phyloP scores from a whole-genome alignment of 1,140 invertebrate genomes.

The Hydropsyche tenuis region DNA sequence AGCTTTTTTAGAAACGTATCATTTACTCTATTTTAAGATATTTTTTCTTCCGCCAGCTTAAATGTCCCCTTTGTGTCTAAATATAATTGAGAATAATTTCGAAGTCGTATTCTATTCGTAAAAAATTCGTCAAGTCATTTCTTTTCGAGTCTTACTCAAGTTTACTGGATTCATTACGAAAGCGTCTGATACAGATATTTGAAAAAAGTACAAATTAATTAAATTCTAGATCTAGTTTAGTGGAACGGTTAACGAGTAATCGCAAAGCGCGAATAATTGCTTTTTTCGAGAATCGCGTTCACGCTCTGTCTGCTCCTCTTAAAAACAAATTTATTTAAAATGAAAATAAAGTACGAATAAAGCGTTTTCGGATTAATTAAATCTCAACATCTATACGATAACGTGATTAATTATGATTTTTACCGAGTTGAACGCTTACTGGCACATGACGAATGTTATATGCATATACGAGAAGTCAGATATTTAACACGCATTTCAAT shows the following conservation, averaged over 20 bases:
- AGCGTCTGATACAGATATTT: not conserved
- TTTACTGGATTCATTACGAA: not conserved
- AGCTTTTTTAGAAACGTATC: constrained; percentile 2
- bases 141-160: not conserved
- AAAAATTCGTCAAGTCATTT: not conserved
- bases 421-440: too few relatives aligned
- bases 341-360: too few relatives aligned
- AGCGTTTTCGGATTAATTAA: too few relatives aligned
- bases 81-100: too few relatives aligned
- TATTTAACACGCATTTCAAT: too few relatives aligned
- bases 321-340: too few relatives aligned
- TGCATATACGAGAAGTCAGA: too few relatives aligned
- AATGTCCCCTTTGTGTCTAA: not conserved
- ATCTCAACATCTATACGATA: too few relatives aligned
- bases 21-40: constrained; percentile 12
- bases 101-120: too few relatives aligned
- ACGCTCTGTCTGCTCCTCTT: not conserved
- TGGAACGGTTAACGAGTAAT: constrained; percentile 8
- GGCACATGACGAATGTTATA: too few relatives aligned
- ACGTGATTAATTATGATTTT: too few relatives aligned
- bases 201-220: not conserved
- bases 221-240: constrained; percentile 7
- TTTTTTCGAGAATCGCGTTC: not conserved
- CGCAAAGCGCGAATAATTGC: constrained; percentile 7
- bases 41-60: not conserved